These are phyloP conservation scores for Thera britannica DNA, from an alignment of 2,888 invertebrate species.

Conservation along the genomic window DNA sequence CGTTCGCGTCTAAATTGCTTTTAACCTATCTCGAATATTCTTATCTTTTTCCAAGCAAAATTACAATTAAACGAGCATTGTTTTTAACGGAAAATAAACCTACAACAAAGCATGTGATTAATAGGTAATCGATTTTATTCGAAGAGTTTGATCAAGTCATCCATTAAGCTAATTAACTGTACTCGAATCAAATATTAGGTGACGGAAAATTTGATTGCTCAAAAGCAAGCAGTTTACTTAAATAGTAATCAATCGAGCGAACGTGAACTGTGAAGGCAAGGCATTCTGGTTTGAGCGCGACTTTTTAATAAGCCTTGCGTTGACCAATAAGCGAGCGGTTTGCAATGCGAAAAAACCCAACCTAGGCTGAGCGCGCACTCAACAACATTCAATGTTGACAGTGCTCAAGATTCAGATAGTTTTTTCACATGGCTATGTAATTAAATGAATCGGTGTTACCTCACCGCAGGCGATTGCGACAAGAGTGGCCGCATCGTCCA, in stretches of 20 bases:
- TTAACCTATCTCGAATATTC: slow-evolving; percentile 56
- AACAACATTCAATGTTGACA: slow-evolving; percentile 65
- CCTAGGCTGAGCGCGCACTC: slow-evolving; percentile 57
- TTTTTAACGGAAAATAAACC: slow-evolving; percentile 68
- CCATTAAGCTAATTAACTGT: slow-evolving; percentile 54
- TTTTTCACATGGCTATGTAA: slow-evolving; percentile 70
- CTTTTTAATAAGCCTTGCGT: slow-evolving; percentile 61
- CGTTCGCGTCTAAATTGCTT: slow-evolving; percentile 54
- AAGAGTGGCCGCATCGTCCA: slow-evolving; percentile 82
- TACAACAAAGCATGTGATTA: slow-evolving; percentile 29
- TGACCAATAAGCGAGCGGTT: slow-evolving; percentile 58
- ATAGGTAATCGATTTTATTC: slow-evolving; percentile 44
- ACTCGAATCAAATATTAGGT: slow-evolving; percentile 44
- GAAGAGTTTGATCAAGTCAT: slow-evolving; percentile 48
- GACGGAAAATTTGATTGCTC: slow-evolving; percentile 56
- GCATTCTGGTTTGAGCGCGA: slow-evolving; percentile 67
- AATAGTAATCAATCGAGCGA: slow-evolving; percentile 60
- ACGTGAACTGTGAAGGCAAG: slow-evolving; percentile 53
- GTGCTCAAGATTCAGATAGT: slow-evolving; percentile 68
- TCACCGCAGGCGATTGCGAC: slow-evolving; percentile 81
- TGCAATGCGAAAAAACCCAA: slow-evolving; percentile 61
- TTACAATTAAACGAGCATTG: slow-evolving; percentile 58
- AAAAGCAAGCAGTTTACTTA: slow-evolving; percentile 55
- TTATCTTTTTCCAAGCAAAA: slow-evolving; percentile 66
- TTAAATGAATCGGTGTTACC: slow-evolving; percentile 83